Conservation (phyloP, 2,888 invertebrate species). For the Metopia argyrocephala region DNA sequence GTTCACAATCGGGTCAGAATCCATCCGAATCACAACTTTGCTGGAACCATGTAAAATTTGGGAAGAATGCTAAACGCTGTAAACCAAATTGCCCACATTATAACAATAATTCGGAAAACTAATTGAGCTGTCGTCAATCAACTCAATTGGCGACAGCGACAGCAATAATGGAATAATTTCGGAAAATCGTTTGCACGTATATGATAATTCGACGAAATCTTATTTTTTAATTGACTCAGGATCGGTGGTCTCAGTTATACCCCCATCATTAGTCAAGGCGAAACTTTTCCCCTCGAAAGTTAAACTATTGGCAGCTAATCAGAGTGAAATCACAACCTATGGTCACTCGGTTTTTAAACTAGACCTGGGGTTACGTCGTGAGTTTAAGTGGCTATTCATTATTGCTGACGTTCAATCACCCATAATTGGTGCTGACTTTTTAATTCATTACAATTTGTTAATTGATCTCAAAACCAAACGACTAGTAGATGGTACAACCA, state of each 20-base stretch:
- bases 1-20: neutral
- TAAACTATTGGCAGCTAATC: conserved; percentile 62
- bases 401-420: conserved; percentile 60
- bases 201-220: conserved; percentile 16
- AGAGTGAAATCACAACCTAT: conserved; percentile 56
- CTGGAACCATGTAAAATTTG: conserved; percentile 47
- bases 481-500: conserved; percentile 41
- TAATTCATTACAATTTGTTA: conserved; percentile 34
- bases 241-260: conserved; percentile 60
- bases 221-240: conserved; percentile 64
- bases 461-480: conserved; percentile 50
- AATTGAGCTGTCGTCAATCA: conserved; percentile 46
- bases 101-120: conserved; percentile 41
- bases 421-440: conserved; percentile 63
- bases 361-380: conserved; percentile 59
- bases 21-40: conserved; percentile 16
- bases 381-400: conserved; percentile 64
- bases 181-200: conserved; percentile 31
- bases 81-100: conserved; percentile 14
- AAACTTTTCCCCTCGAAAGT: conserved; percentile 30
- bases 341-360: conserved; percentile 48
- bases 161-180: conserved; percentile 10
- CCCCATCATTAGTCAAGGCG: conserved; percentile 46
- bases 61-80: conserved; percentile 39
- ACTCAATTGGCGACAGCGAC: conserved; percentile 48